Evolutionary conservation across 2,888 invertebrate genomes (phyloP).

Genomic region (Chromoteleia sp.): DNA sequence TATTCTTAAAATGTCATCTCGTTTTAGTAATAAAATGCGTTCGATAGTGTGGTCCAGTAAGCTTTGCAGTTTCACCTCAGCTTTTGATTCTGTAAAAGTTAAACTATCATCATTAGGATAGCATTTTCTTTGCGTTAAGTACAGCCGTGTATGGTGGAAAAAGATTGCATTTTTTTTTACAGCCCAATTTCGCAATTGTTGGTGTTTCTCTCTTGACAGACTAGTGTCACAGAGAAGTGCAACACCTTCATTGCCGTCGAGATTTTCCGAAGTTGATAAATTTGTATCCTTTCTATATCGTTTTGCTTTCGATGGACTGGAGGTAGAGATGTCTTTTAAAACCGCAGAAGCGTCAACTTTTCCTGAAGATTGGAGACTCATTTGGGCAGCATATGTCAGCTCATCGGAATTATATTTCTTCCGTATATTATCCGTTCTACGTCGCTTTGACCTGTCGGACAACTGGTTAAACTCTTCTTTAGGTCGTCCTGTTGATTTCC

Average conservation of each 20-base stretch:
- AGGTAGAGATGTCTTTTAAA: conserved; percentile 36
- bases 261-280: neutral
- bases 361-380: conserved; percentile 48
- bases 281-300: neutral
- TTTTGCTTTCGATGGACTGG: conserved; percentile 12
- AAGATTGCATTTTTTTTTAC: neutral
- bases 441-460: conserved; percentile 35
- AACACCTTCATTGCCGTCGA: conserved; percentile 23
- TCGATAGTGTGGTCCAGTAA: conserved; percentile 57
- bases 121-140: conserved; percentile 49
- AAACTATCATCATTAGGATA: conserved; percentile 47
- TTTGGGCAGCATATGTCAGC: conserved; percentile 28
- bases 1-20: conserved; percentile 9
- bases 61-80: conserved; percentile 58
- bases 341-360: conserved; percentile 33
- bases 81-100: conserved; percentile 48
- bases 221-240: conserved; percentile 17
- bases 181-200: conserved; percentile 14
- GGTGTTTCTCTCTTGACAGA: conserved; percentile 44
- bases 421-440: conserved; percentile 31
- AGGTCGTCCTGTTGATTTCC: conserved; percentile 18
- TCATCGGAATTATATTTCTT: conserved; percentile 22
- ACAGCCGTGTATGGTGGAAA: conserved; percentile 51
- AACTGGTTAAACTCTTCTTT: conserved; percentile 30
- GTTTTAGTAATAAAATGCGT: conserved; percentile 17